A percentile compares a stretch with the other conserved stretches of the same genome.
phyloP scores from a whole-genome alignment of 2,888 invertebrate genomes.

The Lottia gigantea region DNA sequence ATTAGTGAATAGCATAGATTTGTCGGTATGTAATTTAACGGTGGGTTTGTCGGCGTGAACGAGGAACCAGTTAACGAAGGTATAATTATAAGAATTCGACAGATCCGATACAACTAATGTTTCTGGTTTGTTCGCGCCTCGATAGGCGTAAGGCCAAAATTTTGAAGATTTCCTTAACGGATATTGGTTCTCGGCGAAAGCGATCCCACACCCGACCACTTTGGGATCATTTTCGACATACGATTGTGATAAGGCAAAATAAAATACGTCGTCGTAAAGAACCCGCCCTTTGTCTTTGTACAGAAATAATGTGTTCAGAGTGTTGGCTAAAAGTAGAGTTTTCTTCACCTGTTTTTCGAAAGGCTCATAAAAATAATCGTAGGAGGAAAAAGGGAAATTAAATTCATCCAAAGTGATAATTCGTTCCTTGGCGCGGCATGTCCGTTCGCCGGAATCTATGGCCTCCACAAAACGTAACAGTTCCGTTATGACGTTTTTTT shows the following conservation, averaged over 20 bases:
- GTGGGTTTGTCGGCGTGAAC: slow-evolving; percentile 22
- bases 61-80: slow-evolving; percentile 28
- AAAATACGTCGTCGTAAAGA: slow-evolving; percentile 30
- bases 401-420: neutral
- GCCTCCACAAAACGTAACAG: neutral
- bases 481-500: neutral
- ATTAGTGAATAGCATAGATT: slow-evolving; percentile 26
- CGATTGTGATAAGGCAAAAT: slow-evolving; percentile 42
- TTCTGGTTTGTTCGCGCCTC: slow-evolving; percentile 18
- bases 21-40: slow-evolving; percentile 14
- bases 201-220: slow-evolving; percentile 50
- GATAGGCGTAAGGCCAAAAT: slow-evolving; percentile 50
- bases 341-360: slow-evolving; percentile 33
- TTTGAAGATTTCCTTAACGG: slow-evolving; percentile 17
- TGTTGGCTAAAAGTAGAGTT: slow-evolving; percentile 42
- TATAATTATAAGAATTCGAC: slow-evolving; percentile 27
- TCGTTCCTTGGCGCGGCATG: neutral
- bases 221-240: slow-evolving; percentile 42
- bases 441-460: neutral
- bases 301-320: slow-evolving; percentile 37
- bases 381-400: slow-evolving; percentile 19
- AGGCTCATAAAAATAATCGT: slow-evolving; percentile 23
- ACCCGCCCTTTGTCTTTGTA: slow-evolving; percentile 27
- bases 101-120: slow-evolving; percentile 32
- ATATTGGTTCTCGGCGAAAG: slow-evolving; percentile 39